These are phyloP conservation scores for Sylvilagus bachmani DNA, from an alignment of 2,113 vertebrate genomes.

Conservation along the genomic window DNA sequence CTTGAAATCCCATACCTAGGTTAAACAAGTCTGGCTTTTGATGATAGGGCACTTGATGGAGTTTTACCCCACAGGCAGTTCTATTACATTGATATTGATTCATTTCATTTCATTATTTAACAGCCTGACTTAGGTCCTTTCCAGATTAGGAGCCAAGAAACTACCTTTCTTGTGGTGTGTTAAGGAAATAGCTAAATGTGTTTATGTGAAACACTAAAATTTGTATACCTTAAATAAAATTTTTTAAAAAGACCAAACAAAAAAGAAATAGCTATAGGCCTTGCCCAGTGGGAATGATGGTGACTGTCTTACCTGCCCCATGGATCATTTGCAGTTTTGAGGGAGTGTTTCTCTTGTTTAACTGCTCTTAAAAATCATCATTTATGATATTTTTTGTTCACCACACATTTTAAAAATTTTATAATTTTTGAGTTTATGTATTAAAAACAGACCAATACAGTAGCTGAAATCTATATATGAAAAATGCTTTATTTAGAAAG, in stretches of 20 bases:
- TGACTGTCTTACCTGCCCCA: not conserved
- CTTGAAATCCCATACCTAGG: not conserved
- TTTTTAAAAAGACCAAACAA: too few species aligned
- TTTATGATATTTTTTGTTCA: not conserved
- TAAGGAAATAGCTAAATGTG: not conserved
- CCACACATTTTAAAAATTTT: not conserved
- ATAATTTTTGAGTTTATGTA: not conserved
- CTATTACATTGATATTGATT: not conserved
- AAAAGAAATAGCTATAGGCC: not conserved
- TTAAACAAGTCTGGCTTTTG: not conserved
- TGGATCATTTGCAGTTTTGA: not conserved
- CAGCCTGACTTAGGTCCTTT: not conserved
- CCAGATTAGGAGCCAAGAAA: not conserved
- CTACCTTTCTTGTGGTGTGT: not conserved
- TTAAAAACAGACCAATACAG: slow-evolving; percentile 37
- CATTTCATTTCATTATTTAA: slow-evolving; percentile 20
- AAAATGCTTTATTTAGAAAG: not conserved
- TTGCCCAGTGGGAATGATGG: not conserved
- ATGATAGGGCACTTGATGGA: not conserved
- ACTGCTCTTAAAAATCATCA: slow-evolving; percentile 11
- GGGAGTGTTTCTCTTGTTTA: not conserved
- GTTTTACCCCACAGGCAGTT: not conserved
- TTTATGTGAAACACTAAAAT: too few species aligned
- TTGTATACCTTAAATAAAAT: too few species aligned
- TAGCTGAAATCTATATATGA: not conserved